These are phyloP conservation scores for Phania funesta DNA, from an alignment of 2,888 invertebrate species.

Conservation along the genomic window DNA sequence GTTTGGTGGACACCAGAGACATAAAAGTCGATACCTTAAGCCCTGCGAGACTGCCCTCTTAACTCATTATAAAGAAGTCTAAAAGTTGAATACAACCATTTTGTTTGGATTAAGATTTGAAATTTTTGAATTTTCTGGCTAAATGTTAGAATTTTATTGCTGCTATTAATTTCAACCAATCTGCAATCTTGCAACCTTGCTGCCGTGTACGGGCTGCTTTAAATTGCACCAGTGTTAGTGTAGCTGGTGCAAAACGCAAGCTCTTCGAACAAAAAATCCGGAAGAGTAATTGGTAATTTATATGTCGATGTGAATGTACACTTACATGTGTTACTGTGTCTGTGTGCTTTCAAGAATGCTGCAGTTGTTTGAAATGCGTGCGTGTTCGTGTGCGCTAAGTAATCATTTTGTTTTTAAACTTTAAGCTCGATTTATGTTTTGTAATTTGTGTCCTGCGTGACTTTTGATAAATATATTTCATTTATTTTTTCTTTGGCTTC, in stretches of 20 bases:
- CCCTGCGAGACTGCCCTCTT: no score
- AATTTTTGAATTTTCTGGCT: not conserved
- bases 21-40: no score
- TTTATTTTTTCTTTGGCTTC: constrained; percentile 4
- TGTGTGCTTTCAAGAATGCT: not conserved
- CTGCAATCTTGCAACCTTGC: not conserved
- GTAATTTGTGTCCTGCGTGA: constrained; percentile 66
- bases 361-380: not conserved
- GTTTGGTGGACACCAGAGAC: no score
- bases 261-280: constrained; percentile 22
- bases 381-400: constrained; percentile 3
- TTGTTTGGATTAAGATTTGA: no score
- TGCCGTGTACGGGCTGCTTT: not conserved
- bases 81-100: no score
- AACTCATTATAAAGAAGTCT: no score
- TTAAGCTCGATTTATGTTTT: constrained; percentile 64
- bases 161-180: not conserved
- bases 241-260: constrained; percentile 21
- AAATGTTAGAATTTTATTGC: not conserved
- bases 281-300: constrained; percentile 52
- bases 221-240: not conserved
- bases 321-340: not conserved
- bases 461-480: constrained; percentile 60
- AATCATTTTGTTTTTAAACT: constrained; percentile 59
- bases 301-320: not conserved